Conservation (phyloP, 30 jellyfish, hydroid and myxozoan genomes). For the Nemopilema nomurai region DNA sequence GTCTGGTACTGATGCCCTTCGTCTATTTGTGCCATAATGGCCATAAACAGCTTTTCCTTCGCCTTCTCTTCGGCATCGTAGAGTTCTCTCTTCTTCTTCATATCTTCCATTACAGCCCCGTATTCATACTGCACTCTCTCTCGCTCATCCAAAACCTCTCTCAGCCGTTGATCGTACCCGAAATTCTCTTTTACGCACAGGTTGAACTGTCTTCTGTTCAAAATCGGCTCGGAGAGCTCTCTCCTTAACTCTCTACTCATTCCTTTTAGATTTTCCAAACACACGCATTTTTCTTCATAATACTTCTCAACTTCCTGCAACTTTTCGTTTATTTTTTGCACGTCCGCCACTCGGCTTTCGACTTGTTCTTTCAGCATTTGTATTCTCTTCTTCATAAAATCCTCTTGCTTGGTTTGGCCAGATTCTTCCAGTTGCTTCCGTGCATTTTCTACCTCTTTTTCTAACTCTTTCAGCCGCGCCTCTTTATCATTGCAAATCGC, state of each 20-base stretch:
- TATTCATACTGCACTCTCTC: slow-evolving; percentile 54
- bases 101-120: slow-evolving; percentile 67
- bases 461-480: background rate
- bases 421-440: background rate
- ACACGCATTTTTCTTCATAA: slow-evolving; percentile 23
- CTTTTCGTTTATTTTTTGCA: slow-evolving; percentile 32
- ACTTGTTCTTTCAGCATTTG: slow-evolving; percentile 31
- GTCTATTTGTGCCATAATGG: slow-evolving; percentile 35
- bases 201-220: slow-evolving; percentile 48
- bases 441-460: slow-evolving; percentile 15
- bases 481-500: background rate
- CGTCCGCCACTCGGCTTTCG: slow-evolving; percentile 23
- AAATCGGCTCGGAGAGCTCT: slow-evolving; percentile 53
- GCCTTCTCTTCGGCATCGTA: slow-evolving; percentile 37
- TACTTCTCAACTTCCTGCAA: background rate
- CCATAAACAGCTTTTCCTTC: slow-evolving; percentile 55
- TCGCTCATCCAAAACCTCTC: slow-evolving; percentile 49
- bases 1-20: slow-evolving; percentile 40
- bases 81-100: slow-evolving; percentile 31
- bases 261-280: slow-evolving; percentile 26
- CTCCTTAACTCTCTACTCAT: slow-evolving; percentile 30
- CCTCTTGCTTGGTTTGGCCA: slow-evolving; percentile 43
- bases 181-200: slow-evolving; percentile 58
- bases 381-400: slow-evolving; percentile 54
- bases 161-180: slow-evolving; percentile 34